Conservation (phyloP, 2,888 invertebrate genomes). For the Brenthis daphne region DNA sequence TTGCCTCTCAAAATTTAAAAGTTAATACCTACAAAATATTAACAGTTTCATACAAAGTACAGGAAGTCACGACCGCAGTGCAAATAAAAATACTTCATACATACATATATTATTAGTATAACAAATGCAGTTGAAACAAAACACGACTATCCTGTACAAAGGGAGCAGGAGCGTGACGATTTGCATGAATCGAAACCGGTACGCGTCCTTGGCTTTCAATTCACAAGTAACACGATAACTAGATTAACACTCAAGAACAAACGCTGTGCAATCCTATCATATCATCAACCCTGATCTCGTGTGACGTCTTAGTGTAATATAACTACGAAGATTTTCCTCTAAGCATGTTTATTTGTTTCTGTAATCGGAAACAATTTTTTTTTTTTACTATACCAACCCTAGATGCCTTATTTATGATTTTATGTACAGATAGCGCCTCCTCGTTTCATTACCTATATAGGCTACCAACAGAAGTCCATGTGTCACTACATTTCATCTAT, state of each 20-base stretch:
- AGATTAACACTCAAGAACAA: conserved; percentile 13
- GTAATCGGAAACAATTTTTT: no score
- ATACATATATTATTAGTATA: background rate
- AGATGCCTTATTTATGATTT: no score
- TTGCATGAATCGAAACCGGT: conserved; percentile 34
- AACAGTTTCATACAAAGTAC: no score
- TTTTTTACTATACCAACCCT: no score
- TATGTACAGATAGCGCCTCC: no score
- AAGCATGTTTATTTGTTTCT: no score
- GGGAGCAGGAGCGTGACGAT: conserved; percentile 34
- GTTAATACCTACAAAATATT: no score
- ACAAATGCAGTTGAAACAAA: conserved; percentile 27
- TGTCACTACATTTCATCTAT: no score
- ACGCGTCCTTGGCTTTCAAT: conserved; percentile 34
- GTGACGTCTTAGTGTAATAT: background rate
- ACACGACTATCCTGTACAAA: conserved; percentile 30
- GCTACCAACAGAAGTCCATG: no score
- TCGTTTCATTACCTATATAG: no score
- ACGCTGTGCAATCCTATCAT: background rate
- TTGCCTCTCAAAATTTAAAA: no score
- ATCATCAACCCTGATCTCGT: background rate
- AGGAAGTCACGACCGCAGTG: background rate
- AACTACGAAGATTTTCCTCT: no score
- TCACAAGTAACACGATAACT: conserved; percentile 29
- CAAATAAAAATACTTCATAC: background rate